Conservation (phyloP, 1,140 invertebrate species). For the Pogonomyrmex californicus region DNA sequence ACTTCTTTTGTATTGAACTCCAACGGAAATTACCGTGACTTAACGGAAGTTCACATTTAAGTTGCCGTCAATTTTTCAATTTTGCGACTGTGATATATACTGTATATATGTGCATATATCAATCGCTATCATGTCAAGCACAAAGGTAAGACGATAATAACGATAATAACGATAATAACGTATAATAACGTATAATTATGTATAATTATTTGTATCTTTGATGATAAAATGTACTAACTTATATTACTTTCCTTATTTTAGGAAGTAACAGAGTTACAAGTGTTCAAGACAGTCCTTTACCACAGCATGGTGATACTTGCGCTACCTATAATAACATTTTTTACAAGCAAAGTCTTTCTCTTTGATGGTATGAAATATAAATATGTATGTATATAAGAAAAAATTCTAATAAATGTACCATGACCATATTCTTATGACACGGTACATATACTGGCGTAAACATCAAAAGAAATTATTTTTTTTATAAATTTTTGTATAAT, state of each 20-base stretch:
- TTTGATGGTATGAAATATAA: constrained; percentile 82
- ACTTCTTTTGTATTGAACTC: not conserved
- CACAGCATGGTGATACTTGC: constrained; percentile 84
- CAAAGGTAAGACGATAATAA: constrained; percentile 51
- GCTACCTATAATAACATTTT: constrained; percentile 84
- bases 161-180: not conserved
- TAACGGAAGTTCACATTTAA: not conserved
- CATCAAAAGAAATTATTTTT: not conserved
- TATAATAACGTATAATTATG: not conserved
- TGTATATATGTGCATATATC: not conserved
- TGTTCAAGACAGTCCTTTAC: constrained; percentile 84
- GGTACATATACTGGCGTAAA: not conserved
- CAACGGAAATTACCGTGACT: not conserved
- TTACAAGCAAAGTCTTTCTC: constrained; percentile 83
- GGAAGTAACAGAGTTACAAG: constrained; percentile 81
- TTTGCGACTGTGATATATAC: not conserved
- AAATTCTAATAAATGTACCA: not conserved
- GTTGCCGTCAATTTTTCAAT: not conserved
- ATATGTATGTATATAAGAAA: not conserved
- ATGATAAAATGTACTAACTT: not conserved
- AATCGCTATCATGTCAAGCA: constrained; percentile 49
- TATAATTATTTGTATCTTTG: not conserved
- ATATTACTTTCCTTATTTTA: constrained; percentile 67
- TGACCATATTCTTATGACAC: not conserved
- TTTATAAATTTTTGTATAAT: not conserved